Base-by-base conservation (phyloP, 1,140 invertebrate species). In the Brachionus koreanus region DNA sequence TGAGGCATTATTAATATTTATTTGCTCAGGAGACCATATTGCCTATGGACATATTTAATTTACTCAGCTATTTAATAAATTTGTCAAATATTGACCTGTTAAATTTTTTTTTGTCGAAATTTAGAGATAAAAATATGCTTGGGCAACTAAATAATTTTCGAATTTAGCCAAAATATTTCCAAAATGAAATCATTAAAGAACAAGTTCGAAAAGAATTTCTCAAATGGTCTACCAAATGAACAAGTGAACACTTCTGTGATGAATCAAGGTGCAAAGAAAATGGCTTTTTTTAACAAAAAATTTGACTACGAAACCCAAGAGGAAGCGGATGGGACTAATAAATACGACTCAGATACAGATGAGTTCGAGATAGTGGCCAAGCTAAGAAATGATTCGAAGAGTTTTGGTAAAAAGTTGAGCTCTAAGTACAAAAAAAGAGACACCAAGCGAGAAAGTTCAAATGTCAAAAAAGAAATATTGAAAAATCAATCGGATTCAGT, bases 351-450 rank as follows among this genome's bases (percentile, higher is more conserved):
- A 12, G 69, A 74, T 13, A 43, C 25, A 12, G 39, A 74, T 7
- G 42, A 74, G 39, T 74, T 46, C 33, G 39, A 74, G n/a, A 29
- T 74, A 10, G 43, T 12, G 3, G 39, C 29, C 43, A 74, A 13
- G 9, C 10, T 74, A 3, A 74, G n/a, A 13, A 37, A 25, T 19
- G 42, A 46, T 49, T 25, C 69, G 39, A 74, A 74, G 12, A 74
- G 33, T 13, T 74, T 74, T 74, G 23, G 19, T 9, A 74, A 74
- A 74, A 74, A 74, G 13, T 25, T 74, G n/a, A 74, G 69, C 43
- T 74, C 69, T 13, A 74, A 74, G 33, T 74, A 74, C 42, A 74
- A 46, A 25, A 74, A 74, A 74, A 72, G 63, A 65, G 63, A 65
- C 13, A n/a, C 9, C 29, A 69, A 69, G 37, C 13, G 35, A n/a